A percentile compares a stretch with the other conserved stretches of the same genome.
phyloP scores from a whole-genome alignment of 2,797 vertebrate species.

The Chaetophractus vellerosus region DNA sequence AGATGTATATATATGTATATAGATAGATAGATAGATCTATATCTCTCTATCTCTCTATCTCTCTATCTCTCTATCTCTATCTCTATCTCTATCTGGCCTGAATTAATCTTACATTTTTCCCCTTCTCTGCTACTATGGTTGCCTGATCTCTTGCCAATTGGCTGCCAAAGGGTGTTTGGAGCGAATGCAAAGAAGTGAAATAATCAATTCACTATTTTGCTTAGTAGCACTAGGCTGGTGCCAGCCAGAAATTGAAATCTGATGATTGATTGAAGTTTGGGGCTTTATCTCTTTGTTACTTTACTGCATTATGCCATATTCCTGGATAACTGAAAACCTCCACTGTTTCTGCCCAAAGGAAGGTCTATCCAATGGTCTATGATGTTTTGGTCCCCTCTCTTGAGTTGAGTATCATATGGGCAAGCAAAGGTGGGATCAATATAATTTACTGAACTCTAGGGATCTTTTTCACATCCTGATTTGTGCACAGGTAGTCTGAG shows the following conservation, averaged over 20 bases:
- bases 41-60: too few species aligned
- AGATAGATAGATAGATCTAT: too few species aligned
- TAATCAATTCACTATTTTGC: background rate
- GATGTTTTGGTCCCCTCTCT: background rate
- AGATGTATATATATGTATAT: rapidly evolving
- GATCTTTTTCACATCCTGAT: background rate
- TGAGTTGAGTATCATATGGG: background rate
- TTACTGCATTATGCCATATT: background rate
- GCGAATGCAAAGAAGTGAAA: constrained; percentile 2
- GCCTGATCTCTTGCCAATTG: background rate
- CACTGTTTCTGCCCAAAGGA: background rate
- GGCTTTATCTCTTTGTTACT: background rate
- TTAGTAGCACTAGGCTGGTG: background rate
- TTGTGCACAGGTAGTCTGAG: background rate
- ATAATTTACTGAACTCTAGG: background rate
- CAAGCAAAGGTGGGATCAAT: background rate
- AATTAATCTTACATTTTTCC: background rate
- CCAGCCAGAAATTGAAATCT: constrained; percentile 1
- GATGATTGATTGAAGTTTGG: background rate
- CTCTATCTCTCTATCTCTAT: too few species aligned
- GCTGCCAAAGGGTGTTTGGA: background rate
- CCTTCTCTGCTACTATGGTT: background rate
- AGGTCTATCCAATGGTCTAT: background rate
- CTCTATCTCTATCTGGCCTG: background rate
- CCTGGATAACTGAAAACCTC: background rate